Conservation (phyloP, 2,888 invertebrate genomes). For the Chymomyza amoena region DNA sequence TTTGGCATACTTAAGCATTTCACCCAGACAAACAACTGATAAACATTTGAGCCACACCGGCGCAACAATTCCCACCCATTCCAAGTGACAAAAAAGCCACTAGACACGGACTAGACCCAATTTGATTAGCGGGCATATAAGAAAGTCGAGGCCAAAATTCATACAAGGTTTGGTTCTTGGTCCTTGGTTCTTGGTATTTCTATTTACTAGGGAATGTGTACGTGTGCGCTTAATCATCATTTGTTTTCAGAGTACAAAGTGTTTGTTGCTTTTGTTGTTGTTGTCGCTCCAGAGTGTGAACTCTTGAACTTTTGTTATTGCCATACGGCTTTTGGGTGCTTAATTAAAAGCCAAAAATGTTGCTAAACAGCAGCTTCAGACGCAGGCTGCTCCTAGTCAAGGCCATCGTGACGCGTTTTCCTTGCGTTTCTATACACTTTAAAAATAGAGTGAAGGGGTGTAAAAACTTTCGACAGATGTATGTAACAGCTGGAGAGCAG, state of each 20-base stretch:
- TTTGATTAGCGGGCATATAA: constrained; percentile 68
- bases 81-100: constrained; percentile 37
- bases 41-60: constrained; percentile 43
- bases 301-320: constrained; percentile 31
- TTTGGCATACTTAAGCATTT: constrained; percentile 65
- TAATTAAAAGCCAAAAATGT: constrained; percentile 68
- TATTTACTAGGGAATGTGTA: constrained; percentile 13
- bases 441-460: too few species aligned
- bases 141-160: constrained; percentile 53
- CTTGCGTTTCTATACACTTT: constrained; percentile 27
- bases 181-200: constrained; percentile 2
- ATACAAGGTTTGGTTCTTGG: neutral
- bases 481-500: too few species aligned
- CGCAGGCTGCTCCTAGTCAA: constrained; percentile 43
- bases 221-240: constrained; percentile 66
- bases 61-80: constrained; percentile 2
- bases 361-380: constrained; percentile 15
- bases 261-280: neutral
- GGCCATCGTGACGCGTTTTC: constrained; percentile 38
- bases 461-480: too few species aligned
- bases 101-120: constrained; percentile 73
- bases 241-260: constrained; percentile 9
- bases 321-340: constrained; percentile 44
- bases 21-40: constrained; percentile 64
- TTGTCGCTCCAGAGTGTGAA: neutral